Evolutionary conservation across 2,797 vertebrate species (phyloP).

Genomic region (Ispidina lecontei): DNA sequence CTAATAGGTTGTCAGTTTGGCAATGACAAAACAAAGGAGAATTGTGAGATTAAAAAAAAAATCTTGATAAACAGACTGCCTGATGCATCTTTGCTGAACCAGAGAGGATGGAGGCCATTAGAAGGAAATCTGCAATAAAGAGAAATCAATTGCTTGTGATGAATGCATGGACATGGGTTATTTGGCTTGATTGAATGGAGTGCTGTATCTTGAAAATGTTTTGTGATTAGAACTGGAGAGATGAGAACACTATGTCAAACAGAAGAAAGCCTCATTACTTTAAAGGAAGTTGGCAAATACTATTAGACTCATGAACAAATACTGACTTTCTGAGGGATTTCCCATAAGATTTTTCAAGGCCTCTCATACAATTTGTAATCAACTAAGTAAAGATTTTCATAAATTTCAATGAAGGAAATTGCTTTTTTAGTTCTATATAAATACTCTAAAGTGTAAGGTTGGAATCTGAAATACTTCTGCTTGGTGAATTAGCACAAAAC

Average conservation of each 20-base stretch:
- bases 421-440: not conserved
- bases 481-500: not conserved
- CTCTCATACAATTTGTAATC: not conserved
- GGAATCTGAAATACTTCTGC: not conserved
- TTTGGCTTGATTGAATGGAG: not conserved
- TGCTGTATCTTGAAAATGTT: not conserved
- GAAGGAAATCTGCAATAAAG: not conserved
- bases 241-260: not conserved
- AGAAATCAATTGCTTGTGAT: not conserved
- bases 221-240: constrained; percentile 16
- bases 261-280: not conserved
- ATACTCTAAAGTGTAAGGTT: not conserved
- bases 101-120: not conserved
- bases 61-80: not conserved
- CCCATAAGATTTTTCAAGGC: not conserved
- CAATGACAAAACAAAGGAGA: not conserved
- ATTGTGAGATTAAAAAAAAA: not conserved
- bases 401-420: not conserved
- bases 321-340: not conserved
- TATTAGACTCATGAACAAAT: not conserved
- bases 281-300: not conserved
- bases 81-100: not conserved
- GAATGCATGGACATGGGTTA: not conserved
- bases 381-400: not conserved
- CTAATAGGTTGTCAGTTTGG: not conserved